A percentile compares a stretch with the other conserved stretches of the same genome.
Conservation (phyloP, 2,888 invertebrate species). For the Coleophora flavipennella region DNA sequence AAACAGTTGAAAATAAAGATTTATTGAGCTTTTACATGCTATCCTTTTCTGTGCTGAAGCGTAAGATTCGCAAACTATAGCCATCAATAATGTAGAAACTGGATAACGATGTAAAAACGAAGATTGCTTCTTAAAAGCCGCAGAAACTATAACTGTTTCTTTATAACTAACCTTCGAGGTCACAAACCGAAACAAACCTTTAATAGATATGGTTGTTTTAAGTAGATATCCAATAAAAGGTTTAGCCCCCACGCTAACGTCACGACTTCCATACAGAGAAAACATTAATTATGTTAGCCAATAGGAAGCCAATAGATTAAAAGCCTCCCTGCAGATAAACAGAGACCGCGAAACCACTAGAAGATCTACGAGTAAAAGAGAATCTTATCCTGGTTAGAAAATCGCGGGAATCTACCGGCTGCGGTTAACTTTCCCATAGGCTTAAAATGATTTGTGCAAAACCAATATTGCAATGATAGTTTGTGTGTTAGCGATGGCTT, state of each 20-base stretch:
- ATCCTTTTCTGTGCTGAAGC: no score
- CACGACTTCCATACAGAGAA: slow-evolving; percentile 53
- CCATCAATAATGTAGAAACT: no score
- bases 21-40: no score
- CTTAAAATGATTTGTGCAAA: slow-evolving; percentile 58
- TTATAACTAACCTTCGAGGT: no score
- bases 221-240: slow-evolving; percentile 36
- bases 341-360: slow-evolving; percentile 64
- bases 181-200: no score
- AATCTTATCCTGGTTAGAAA: slow-evolving; percentile 58
- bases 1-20: no score
- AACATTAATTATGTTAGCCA: slow-evolving; percentile 20
- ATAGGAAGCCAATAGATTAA: slow-evolving; percentile 44
- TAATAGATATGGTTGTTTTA: slow-evolving; percentile 12
- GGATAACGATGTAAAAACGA: no score
- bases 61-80: no score
- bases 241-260: slow-evolving; percentile 46
- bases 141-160: no score
- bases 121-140: no score
- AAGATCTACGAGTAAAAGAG: slow-evolving; percentile 56
- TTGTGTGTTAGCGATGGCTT: slow-evolving; percentile 34
- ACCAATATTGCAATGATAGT: slow-evolving; percentile 51
- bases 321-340: slow-evolving; percentile 53
- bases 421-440: slow-evolving; percentile 62
- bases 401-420: slow-evolving; percentile 54